These are phyloP conservation scores for Pangasius mekongensis DNA, from an alignment of 2,797 vertebrate genomes.

Conservation along the genomic window DNA sequence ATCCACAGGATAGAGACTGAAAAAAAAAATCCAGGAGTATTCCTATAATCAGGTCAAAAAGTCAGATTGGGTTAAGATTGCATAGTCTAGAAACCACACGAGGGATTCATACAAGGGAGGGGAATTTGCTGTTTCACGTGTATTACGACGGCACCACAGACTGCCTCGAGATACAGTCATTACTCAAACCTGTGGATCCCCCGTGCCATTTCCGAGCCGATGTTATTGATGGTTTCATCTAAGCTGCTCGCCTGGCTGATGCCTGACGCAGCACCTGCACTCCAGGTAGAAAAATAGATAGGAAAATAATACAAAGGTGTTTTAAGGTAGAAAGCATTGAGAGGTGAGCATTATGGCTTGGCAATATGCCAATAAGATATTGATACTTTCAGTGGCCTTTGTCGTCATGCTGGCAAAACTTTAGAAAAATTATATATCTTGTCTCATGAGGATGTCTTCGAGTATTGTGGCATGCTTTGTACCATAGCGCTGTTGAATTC, in stretches of 20 bases:
- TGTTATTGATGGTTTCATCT: conserved; percentile 29
- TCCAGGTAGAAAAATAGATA: background rate
- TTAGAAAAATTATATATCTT: background rate
- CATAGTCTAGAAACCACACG: background rate
- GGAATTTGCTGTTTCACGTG: background rate
- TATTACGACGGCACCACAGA: background rate
- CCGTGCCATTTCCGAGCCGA: conserved; percentile 11
- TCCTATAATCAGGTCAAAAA: background rate
- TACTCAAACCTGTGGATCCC: conserved; percentile 34
- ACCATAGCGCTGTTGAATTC: background rate
- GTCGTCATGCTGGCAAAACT: background rate
- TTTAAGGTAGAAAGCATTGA: background rate
- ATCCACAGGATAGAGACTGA: background rate
- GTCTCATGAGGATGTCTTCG: background rate
- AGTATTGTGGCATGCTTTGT: background rate
- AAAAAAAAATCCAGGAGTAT: background rate
- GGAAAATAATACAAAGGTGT: background rate
- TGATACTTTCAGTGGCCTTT: background rate
- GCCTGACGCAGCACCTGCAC: background rate
- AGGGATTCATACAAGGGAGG: background rate
- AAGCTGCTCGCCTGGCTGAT: conserved; percentile 11
- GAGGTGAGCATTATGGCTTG: background rate
- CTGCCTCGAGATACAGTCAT: conserved; percentile 3
- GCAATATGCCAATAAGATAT: background rate
- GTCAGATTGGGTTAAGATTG: conserved; percentile 1